A percentile compares a stretch with the other conserved stretches of the same genome.
phyloP scores from a whole-genome alignment of 2,888 invertebrate genomes.

The Agrilus biguttatus region DNA sequence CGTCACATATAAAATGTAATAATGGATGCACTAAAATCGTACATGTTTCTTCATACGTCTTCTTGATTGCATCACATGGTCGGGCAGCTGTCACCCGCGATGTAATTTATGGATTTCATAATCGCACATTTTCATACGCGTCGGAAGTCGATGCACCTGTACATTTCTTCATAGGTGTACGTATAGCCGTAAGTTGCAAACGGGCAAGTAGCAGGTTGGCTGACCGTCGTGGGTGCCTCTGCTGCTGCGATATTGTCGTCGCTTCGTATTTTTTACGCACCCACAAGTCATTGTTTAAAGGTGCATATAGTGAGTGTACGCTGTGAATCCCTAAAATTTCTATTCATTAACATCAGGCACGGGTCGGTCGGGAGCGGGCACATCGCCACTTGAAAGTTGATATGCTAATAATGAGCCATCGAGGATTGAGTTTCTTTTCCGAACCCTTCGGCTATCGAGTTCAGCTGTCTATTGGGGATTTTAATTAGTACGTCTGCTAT shows the following conservation, averaged over 20 bases:
- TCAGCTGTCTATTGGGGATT: too few relatives aligned
- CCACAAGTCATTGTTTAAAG: too few relatives aligned
- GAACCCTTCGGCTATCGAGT: constrained; percentile 7
- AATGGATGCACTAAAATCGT: constrained; percentile 13
- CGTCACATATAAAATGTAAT: not conserved
- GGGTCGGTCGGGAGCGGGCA: constrained; percentile 3
- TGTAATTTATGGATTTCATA: constrained; percentile 18
- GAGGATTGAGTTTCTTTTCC: constrained; percentile 5
- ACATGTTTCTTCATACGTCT: constrained; percentile 15
- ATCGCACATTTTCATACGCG: constrained; percentile 13
- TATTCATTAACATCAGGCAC: constrained; percentile 16
- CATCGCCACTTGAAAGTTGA: constrained; percentile 13
- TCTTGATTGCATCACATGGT: constrained; percentile 18
- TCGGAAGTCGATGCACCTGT: constrained; percentile 16
- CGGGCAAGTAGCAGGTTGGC: too few relatives aligned
- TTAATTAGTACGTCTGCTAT: too few relatives aligned
- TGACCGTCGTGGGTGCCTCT: too few relatives aligned
- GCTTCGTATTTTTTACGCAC: too few relatives aligned
- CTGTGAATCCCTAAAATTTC: constrained; percentile 16
- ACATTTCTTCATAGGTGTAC: constrained; percentile 6
- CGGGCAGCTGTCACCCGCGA: constrained; percentile 19
- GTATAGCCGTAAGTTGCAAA: too few relatives aligned
- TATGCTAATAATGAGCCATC: constrained; percentile 14
- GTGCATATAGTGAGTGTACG: constrained; percentile 1
- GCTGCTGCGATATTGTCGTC: too few relatives aligned